Evolutionary conservation across 2,888 invertebrate genomes (phyloP).

Genomic region (Yponomeuta malinellus): DNA sequence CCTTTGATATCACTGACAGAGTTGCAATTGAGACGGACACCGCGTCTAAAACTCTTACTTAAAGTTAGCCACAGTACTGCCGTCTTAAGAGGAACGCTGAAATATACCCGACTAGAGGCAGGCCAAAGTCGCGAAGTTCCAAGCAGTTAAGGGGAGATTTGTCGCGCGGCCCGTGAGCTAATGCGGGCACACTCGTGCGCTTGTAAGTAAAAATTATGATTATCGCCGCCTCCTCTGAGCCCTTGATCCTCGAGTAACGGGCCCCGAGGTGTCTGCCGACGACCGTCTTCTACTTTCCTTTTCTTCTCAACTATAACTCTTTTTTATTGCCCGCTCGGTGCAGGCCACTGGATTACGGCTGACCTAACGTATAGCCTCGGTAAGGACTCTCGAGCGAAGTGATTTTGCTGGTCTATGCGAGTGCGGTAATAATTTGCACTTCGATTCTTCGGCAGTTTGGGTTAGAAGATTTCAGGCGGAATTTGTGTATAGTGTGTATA

Average conservation of each 20-base stretch:
- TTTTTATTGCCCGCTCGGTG: constrained; percentile 66
- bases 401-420: constrained; percentile 6
- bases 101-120: background rate
- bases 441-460: no score
- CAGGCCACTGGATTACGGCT: constrained; percentile 63
- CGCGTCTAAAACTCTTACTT: no score
- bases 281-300: constrained; percentile 50
- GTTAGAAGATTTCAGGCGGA: no score
- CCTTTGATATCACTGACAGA: no score
- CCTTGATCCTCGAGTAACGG: constrained; percentile 73
- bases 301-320: constrained; percentile 75
- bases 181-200: constrained; percentile 53
- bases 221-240: constrained; percentile 70
- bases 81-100: background rate
- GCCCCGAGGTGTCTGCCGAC: constrained; percentile 31
- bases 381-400: constrained; percentile 40
- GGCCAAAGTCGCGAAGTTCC: constrained; percentile 67
- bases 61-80: no score
- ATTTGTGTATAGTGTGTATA: no score
- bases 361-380: constrained; percentile 51
- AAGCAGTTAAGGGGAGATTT: constrained; percentile 71
- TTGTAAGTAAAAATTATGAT: constrained; percentile 77
- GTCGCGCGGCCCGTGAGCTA: constrained; percentile 58
- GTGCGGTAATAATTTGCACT: no score
- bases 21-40: no score